Evolutionary conservation across 2,113 vertebrate species (phyloP).

Genomic region (Antechinus stuartii): DNA sequence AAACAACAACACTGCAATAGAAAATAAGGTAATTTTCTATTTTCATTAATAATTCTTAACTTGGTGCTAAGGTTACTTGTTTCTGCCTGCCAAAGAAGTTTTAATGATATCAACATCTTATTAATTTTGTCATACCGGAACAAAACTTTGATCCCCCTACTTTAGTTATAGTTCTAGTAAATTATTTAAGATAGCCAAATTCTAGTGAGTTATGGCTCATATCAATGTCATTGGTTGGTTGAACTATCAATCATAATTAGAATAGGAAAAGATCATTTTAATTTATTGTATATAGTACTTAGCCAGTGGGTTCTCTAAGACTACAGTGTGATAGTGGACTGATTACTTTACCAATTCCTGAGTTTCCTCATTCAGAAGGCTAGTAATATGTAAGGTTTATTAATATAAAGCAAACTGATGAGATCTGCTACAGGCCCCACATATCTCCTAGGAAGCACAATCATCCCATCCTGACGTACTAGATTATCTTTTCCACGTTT

Average conservation of each 20-base stretch:
- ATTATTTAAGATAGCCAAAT: neutral
- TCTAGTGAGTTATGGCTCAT: neutral
- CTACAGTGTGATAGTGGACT: neutral
- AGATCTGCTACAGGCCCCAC: neutral
- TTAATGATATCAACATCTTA: no score
- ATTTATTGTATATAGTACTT: neutral
- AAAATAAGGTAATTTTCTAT: neutral
- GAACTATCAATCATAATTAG: neutral
- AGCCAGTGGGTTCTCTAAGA: neutral
- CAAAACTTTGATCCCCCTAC: neutral
- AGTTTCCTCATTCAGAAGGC: neutral
- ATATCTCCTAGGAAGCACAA: neutral
- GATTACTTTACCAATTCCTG: neutral
- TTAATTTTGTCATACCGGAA: neutral
- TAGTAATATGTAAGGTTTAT: neutral
- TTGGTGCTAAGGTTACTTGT: neutral
- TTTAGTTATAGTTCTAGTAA: neutral
- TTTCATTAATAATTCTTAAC: neutral
- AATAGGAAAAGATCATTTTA: neutral
- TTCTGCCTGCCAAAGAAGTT: neutral
- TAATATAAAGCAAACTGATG: neutral
- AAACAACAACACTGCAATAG: neutral
- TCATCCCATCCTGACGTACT: neutral
- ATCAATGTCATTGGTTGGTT: neutral
- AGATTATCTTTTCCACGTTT: neutral